Conservation (phyloP, 2,888 invertebrate species). For the Tenthredo mesomela region DNA sequence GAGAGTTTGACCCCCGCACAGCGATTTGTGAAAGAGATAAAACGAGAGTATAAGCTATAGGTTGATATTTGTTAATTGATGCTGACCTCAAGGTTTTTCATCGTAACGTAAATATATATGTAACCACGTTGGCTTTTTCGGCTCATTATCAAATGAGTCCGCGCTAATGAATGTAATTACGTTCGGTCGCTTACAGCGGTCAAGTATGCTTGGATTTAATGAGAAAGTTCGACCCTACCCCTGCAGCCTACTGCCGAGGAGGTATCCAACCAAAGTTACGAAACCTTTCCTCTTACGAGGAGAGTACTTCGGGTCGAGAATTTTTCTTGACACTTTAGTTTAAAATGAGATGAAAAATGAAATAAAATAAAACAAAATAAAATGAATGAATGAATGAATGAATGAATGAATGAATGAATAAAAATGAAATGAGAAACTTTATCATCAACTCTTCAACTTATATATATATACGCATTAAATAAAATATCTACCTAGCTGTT, state of each 20-base stretch:
- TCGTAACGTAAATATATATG: conserved; percentile 6
- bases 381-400: not conserved
- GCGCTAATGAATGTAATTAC: conserved; percentile 69
- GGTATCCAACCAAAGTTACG: conserved; percentile 21
- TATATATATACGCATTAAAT: not conserved
- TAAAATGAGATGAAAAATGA: not conserved
- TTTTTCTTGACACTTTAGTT: not conserved
- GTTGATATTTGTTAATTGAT: conserved; percentile 4
- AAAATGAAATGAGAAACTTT: not conserved
- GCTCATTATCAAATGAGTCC: conserved; percentile 64
- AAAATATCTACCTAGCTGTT: too few species aligned
- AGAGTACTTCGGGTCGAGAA: not conserved
- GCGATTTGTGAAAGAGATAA: not conserved
- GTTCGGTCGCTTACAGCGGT: conserved; percentile 45
- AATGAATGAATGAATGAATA: not conserved
- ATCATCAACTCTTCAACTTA: not conserved
- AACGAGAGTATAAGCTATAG: not conserved
- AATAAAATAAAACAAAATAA: not conserved
- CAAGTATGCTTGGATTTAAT: conserved; percentile 44
- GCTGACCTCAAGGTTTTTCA: conserved; percentile 26
- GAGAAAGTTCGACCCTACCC: conserved; percentile 32
- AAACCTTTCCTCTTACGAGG: not conserved
- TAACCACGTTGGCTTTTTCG: conserved; percentile 35
- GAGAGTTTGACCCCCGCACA: not conserved
- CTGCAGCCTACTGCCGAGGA: not conserved